Percentiles rank a stretch among this genome's conserved stretches.
Conservation (phyloP, 2,113 vertebrate genomes). For the Cyprinodon variegatus region DNA sequence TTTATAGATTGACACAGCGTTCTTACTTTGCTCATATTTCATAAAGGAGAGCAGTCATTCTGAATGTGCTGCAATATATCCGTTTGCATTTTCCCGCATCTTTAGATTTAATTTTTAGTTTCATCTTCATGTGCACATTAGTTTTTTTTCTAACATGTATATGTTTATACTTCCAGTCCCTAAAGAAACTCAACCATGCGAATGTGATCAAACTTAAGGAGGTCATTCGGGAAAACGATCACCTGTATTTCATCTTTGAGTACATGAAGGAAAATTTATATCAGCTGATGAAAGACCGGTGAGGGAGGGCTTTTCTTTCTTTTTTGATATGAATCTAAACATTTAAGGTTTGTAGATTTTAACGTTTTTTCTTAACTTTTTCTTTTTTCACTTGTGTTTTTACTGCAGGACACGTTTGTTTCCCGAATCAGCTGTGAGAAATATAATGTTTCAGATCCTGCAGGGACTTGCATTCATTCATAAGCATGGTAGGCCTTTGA, state of each 20-base stretch:
- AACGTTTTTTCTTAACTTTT: neutral
- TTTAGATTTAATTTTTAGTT: slow-evolving; percentile 14
- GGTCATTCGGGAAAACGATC: slow-evolving; percentile 97
- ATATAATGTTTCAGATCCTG: slow-evolving; percentile 98
- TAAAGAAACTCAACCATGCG: slow-evolving; percentile 98
- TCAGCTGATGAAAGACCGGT: slow-evolving; percentile 99
- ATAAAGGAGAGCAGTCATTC: slow-evolving; percentile 38
- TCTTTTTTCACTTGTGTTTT: slow-evolving; percentile 32
- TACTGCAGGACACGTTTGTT: slow-evolving; percentile 92
- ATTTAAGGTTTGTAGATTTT: neutral
- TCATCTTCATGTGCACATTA: neutral
- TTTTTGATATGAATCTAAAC: neutral
- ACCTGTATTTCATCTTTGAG: slow-evolving; percentile 98
- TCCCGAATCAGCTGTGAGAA: slow-evolving; percentile 95
- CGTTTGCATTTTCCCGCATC: slow-evolving; percentile 62
- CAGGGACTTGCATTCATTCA: slow-evolving; percentile 98
- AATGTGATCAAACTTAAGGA: slow-evolving; percentile 98
- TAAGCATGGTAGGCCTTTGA: slow-evolving; percentile 87
- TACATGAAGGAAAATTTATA: slow-evolving; percentile 99
- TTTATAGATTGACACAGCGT: slow-evolving; percentile 18
- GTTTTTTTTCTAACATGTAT: slow-evolving; percentile 4
- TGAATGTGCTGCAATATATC: slow-evolving; percentile 62
- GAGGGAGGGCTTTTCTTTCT: slow-evolving; percentile 32
- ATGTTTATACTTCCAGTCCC: slow-evolving; percentile 81
- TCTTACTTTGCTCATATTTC: slow-evolving; percentile 23